phyloP scores from a whole-genome alignment of 2,888 invertebrate genomes.

The Megaustenia siamemsis region DNA sequence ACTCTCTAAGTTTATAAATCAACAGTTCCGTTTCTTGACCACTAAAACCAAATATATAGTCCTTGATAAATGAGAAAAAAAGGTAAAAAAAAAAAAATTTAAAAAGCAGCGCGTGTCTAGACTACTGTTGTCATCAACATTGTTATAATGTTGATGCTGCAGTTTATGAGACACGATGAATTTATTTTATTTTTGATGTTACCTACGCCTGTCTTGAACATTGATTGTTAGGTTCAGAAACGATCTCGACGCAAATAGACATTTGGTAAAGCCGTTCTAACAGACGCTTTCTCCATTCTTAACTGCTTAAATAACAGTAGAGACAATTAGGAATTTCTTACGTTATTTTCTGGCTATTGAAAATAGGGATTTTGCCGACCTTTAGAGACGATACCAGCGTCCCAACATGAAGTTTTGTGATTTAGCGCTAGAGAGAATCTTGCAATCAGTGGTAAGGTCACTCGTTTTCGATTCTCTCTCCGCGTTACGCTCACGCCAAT shows the following conservation, averaged over 20 bases:
- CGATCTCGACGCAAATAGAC: too few relatives aligned
- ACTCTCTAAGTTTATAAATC: too few relatives aligned
- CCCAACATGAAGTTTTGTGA: slow-evolving; percentile 25
- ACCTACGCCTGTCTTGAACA: too few relatives aligned
- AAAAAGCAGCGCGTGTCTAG: too few relatives aligned
- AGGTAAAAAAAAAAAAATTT: too few relatives aligned
- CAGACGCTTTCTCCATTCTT: background rate
- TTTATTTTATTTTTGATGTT: too few relatives aligned
- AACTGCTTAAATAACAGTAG: background rate
- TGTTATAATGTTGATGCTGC: background rate
- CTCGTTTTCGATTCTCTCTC: slow-evolving; percentile 34
- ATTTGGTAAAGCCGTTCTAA: too few relatives aligned
- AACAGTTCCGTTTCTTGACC: too few relatives aligned
- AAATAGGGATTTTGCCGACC: background rate
- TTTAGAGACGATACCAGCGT: background rate
- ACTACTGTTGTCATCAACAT: background rate
- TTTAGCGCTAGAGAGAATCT: slow-evolving; percentile 33
- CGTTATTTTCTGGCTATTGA: background rate
- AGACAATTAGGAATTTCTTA: background rate
- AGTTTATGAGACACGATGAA: background rate
- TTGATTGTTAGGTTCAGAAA: too few relatives aligned
- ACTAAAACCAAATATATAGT: too few relatives aligned
- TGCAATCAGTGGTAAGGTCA: slow-evolving; percentile 27
- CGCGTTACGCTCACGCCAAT: slow-evolving; percentile 40
- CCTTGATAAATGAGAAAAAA: too few relatives aligned